phyloP scores from a whole-genome alignment of 2,113 vertebrate species.

The Pomatostomus ruficeps region DNA sequence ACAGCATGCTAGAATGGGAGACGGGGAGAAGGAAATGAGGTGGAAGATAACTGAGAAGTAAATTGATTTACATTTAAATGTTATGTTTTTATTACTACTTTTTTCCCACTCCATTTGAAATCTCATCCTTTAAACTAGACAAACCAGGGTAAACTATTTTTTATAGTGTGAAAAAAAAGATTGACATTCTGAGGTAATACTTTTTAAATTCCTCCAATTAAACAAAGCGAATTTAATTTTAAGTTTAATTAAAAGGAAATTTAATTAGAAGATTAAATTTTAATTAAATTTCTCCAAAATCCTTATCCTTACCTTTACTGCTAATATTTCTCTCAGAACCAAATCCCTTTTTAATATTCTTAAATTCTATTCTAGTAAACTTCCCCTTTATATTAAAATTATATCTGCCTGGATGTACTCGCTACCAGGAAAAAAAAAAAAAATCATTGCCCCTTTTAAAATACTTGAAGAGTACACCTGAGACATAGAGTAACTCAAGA shows the following conservation, averaged over 20 bases:
- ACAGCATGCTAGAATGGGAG: neutral
- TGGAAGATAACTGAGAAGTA: neutral
- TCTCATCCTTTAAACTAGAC: conserved; percentile 63
- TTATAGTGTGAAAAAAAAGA: conserved; percentile 51
- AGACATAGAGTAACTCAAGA: conserved; percentile 55
- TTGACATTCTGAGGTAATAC: conserved; percentile 78
- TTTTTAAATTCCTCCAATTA: conserved; percentile 81
- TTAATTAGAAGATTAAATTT: conserved; percentile 86
- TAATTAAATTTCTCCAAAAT: conserved; percentile 84
- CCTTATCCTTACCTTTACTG: conserved; percentile 75
- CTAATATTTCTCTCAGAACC: conserved; percentile 79
- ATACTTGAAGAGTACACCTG: conserved; percentile 69
- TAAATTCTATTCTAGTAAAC: conserved; percentile 79
- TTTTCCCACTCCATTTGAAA: conserved; percentile 28
- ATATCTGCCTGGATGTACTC: conserved; percentile 71
- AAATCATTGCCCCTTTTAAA: conserved; percentile 73
- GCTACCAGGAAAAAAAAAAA: conserved; percentile 53
- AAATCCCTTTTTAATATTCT: conserved; percentile 84
- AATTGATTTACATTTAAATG: conserved; percentile 66
- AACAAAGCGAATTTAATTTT: conserved; percentile 81
- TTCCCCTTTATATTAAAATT: conserved; percentile 74
- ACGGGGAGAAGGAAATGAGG: neutral
- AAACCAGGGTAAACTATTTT: conserved; percentile 63
- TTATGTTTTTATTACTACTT: conserved; percentile 59
- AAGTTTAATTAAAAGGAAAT: conserved; percentile 84